Percentiles rank a stretch among this genome's conserved stretches.
These are phyloP conservation scores for Dryobota labecula DNA, from an alignment of 2,888 invertebrate genomes.

Conservation along the genomic window DNA sequence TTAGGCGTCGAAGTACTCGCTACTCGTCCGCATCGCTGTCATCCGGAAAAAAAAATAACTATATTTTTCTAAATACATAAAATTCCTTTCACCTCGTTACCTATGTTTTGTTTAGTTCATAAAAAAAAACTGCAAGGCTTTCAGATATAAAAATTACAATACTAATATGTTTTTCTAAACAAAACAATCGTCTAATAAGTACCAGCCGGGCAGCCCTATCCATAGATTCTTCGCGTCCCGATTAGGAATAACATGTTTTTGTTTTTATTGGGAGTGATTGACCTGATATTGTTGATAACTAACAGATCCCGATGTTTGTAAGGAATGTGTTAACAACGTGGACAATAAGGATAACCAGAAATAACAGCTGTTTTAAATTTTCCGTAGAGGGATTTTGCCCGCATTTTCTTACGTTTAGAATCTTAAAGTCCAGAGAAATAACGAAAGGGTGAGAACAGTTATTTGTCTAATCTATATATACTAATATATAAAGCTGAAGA, in stretches of 20 bases:
- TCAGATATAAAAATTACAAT: not conserved
- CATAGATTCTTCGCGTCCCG: conserved; percentile 38
- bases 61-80: not conserved
- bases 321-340: not conserved
- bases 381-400: not conserved
- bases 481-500: too few relatives aligned
- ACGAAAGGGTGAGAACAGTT: too few relatives aligned
- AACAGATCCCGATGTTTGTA: conserved; percentile 19
- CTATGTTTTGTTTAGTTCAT: not conserved
- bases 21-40: too few relatives aligned
- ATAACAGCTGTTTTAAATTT: not conserved
- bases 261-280: conserved; percentile 53
- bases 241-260: conserved; percentile 56
- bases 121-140: conserved; percentile 3
- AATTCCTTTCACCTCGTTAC: rapidly evolving
- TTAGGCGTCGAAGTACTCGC: too few relatives aligned
- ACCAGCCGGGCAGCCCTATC: conserved; percentile 59
- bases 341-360: not conserved
- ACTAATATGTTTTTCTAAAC: not conserved
- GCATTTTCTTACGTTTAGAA: too few relatives aligned
- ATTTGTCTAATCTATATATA: too few relatives aligned
- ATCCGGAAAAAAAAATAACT: too few relatives aligned
- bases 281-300: conserved; percentile 59
- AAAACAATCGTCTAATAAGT: not conserved
- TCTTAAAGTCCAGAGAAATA: too few relatives aligned